A percentile compares a stretch with the other conserved stretches of the same genome.
Evolutionary conservation across 92 coral and sea anemone species (phyloP).

Genomic region (Palythoa caribaeorum): DNA sequence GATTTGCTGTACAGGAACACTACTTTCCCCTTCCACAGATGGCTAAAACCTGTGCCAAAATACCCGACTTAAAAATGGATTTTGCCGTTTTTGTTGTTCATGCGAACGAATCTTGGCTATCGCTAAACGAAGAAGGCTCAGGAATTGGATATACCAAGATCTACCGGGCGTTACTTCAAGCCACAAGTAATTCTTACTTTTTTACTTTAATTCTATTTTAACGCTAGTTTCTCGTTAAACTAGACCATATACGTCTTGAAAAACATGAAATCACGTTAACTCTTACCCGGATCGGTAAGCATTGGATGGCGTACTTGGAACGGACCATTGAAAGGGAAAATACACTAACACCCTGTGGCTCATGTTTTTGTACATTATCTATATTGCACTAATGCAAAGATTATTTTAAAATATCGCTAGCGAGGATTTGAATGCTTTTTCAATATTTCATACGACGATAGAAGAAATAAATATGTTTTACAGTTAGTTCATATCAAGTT

Average conservation of each 20-base stretch:
- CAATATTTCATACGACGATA: too few species aligned
- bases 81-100: slow-evolving; percentile 73
- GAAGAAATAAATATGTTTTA: too few species aligned
- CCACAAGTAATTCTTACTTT: slow-evolving; percentile 38
- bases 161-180: slow-evolving; percentile 49
- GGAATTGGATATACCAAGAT: slow-evolving; percentile 71
- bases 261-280: not conserved
- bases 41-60: slow-evolving; percentile 15
- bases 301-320: not conserved
- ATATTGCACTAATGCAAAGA: not conserved
- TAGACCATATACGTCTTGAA: not conserved
- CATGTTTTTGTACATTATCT: not conserved
- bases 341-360: not conserved
- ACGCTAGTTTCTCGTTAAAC: not conserved
- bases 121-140: slow-evolving; percentile 69
- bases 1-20: slow-evolving; percentile 24
- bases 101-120: slow-evolving; percentile 68
- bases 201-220: not conserved
- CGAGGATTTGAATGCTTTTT: too few species aligned
- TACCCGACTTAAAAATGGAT: slow-evolving; percentile 54
- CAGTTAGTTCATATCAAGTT: too few species aligned
- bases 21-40: slow-evolving; percentile 50
- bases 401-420: too few species aligned
- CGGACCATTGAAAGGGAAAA: slow-evolving; percentile 16
- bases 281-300: not conserved